These are phyloP conservation scores for Luperina testacea DNA, from an alignment of 2,888 invertebrate genomes.

Conservation along the genomic window DNA sequence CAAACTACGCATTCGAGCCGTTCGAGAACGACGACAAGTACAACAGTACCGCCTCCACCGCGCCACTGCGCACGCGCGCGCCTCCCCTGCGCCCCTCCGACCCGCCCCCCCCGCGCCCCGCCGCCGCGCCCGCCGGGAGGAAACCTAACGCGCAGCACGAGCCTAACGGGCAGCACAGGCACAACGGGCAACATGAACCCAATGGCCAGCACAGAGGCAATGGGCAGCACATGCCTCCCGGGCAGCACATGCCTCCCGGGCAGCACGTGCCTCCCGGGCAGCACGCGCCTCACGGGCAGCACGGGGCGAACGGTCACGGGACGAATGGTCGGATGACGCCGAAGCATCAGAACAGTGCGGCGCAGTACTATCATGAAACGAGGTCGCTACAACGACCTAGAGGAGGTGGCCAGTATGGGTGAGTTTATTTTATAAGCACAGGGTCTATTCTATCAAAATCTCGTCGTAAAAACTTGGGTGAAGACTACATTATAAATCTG, in stretches of 20 bases:
- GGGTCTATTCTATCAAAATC: too few relatives aligned
- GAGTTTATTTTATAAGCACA: conserved; percentile 50
- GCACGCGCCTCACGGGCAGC: conserved; percentile 12
- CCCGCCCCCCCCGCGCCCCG: conserved; percentile 72
- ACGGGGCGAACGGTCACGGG: conserved; percentile 54
- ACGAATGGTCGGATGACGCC: conserved; percentile 72
- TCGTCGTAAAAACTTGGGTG: too few relatives aligned
- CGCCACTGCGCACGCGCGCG: conserved; percentile 66
- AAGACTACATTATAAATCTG: too few relatives aligned
- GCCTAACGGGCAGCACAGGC: not conserved
- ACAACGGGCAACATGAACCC: conserved; percentile 5
- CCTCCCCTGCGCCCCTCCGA: conserved; percentile 71
- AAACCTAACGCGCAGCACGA: conserved; percentile 21
- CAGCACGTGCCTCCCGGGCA: conserved; percentile 5
- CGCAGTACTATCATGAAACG: conserved; percentile 90
- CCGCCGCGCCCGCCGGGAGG: conserved; percentile 48
- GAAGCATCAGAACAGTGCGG: conserved; percentile 77
- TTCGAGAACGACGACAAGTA: conserved; percentile 95
- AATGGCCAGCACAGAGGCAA: conserved; percentile 40
- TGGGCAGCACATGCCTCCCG: conserved; percentile 28
- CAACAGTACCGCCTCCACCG: conserved; percentile 79
- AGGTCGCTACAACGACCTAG: conserved; percentile 91
- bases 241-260: not conserved
- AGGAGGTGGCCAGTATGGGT: conserved; percentile 79
- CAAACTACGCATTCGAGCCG: conserved; percentile 97